Percentiles rank a stretch among this genome's conserved stretches.
Evolutionary conservation across 2,797 vertebrate genomes (phyloP).

Genomic region (Clangula hyemalis): DNA sequence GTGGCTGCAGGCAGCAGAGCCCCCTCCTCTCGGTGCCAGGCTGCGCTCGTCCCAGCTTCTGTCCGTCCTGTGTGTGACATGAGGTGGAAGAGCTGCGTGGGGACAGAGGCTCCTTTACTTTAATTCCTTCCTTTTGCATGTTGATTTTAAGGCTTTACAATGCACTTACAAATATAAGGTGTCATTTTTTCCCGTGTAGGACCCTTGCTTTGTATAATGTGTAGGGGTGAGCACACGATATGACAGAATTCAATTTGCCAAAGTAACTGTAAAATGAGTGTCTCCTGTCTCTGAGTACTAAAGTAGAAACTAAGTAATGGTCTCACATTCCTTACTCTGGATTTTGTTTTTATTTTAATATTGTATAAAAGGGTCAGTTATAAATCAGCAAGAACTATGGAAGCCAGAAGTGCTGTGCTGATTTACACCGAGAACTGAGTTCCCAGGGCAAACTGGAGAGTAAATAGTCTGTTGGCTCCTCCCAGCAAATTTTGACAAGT

Average conservation of each 20-base stretch:
- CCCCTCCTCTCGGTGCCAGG: accelerated
- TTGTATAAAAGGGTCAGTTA: slow-evolving; percentile 5
- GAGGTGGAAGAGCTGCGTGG: background rate
- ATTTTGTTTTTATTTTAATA: background rate
- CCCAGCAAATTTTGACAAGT: background rate
- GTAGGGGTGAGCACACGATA: background rate
- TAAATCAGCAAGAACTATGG: slow-evolving; percentile 39
- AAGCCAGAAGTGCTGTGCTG: slow-evolving; percentile 16
- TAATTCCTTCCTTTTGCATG: background rate
- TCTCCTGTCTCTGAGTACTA: background rate
- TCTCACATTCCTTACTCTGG: background rate
- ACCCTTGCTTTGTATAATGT: accelerated
- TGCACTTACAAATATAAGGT: background rate
- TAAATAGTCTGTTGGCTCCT: background rate
- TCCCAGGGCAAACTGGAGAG: background rate
- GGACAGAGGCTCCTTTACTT: background rate
- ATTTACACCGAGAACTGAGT: slow-evolving; percentile 27
- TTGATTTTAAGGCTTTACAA: background rate
- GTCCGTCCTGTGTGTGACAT: background rate
- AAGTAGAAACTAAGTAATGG: slow-evolving; percentile 31
- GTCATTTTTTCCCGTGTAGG: background rate
- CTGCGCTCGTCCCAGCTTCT: background rate
- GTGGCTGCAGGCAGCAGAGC: background rate
- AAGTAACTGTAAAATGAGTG: background rate
- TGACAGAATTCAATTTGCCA: background rate